These are phyloP conservation scores for Heliconius melpomene DNA, from an alignment of 1,140 invertebrate genomes.

Conservation along the genomic window DNA sequence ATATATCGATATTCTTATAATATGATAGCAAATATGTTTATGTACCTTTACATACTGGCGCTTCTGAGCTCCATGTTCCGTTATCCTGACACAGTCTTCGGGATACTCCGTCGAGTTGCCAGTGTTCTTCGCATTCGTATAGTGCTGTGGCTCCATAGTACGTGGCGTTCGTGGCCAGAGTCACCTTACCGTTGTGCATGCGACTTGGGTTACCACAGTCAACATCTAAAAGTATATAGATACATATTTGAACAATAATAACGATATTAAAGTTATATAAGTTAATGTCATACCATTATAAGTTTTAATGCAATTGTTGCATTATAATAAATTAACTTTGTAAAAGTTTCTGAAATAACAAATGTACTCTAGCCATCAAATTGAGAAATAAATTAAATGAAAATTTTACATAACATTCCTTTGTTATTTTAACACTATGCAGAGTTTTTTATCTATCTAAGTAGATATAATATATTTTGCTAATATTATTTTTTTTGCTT, in stretches of 20 bases:
- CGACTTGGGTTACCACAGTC: conserved; percentile 90
- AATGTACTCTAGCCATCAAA: no score
- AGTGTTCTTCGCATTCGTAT: conserved; percentile 92
- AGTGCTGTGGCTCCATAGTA: conserved; percentile 92
- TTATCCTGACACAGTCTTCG: conserved; percentile 92
- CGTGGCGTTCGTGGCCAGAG: conserved; percentile 90
- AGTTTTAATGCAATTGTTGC: no score
- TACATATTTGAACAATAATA: background rate
- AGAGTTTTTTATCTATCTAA: no score
- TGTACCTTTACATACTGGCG: conserved; percentile 88
- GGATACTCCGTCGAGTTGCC: conserved; percentile 90
- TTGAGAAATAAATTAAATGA: no score
- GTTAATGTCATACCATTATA: no score
- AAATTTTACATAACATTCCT: no score
- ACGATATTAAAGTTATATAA: background rate
- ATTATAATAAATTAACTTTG: no score
- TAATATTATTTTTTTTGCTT: no score
- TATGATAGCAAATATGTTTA: background rate
- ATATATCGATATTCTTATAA: background rate
- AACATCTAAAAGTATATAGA: conserved; percentile 84
- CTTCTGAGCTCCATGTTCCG: conserved; percentile 91
- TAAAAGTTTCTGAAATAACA: no score
- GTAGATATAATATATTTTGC: no score
- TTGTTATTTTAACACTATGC: no score
- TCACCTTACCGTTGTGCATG: conserved; percentile 88